Percentiles rank a stretch among this genome's conserved stretches.
Conservation (phyloP, 2,888 invertebrate genomes). For the Ferdinandea cuprea region DNA sequence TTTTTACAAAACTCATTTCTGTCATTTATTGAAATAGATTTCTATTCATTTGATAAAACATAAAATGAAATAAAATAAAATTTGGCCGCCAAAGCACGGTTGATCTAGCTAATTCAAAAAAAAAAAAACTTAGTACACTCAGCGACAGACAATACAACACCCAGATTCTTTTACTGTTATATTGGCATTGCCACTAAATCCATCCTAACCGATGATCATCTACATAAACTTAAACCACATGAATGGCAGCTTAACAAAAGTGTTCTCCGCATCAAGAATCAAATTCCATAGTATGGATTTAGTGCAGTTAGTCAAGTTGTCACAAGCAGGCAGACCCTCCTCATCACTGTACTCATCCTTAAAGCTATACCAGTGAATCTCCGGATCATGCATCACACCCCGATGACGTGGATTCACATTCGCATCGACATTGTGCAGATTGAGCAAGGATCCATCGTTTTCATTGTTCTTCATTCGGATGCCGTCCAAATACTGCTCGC, state of each 20-base stretch:
- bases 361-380: slow-evolving; percentile 78
- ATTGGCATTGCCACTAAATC: too few relatives aligned
- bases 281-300: slow-evolving; percentile 78
- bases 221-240: slow-evolving; percentile 79
- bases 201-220: neutral
- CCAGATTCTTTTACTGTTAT: too few relatives aligned
- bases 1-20: slow-evolving; percentile 38
- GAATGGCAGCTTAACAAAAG: slow-evolving; percentile 77
- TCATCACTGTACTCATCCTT: slow-evolving; percentile 80
- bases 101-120: neutral
- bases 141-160: neutral
- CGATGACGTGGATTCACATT: slow-evolving; percentile 64
- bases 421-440: slow-evolving; percentile 41
- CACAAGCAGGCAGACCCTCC: slow-evolving; percentile 41
- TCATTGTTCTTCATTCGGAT: slow-evolving; percentile 76
- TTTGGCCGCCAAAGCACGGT: slow-evolving; percentile 26
- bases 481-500: slow-evolving; percentile 78
- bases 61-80: slow-evolving; percentile 19
- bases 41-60: slow-evolving; percentile 19
- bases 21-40: slow-evolving; percentile 40
- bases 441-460: slow-evolving; percentile 68
- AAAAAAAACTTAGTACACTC: slow-evolving; percentile 6
- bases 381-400: slow-evolving; percentile 59
- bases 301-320: slow-evolving; percentile 74
- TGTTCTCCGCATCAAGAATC: slow-evolving; percentile 77